phyloP scores from a whole-genome alignment of 2,113 vertebrate species.

The Dendropsophus ebraccatus region DNA sequence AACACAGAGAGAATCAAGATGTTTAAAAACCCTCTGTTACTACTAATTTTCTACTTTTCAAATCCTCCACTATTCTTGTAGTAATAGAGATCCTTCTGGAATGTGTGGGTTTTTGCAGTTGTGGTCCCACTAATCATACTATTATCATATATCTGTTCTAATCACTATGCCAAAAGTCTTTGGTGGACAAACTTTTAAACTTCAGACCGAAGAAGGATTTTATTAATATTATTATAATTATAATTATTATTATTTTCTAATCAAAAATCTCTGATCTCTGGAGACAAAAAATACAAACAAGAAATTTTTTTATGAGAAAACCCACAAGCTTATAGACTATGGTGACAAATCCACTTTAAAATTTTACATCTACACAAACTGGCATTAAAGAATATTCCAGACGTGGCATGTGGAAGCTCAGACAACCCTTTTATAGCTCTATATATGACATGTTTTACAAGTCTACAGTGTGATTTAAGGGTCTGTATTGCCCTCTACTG shows the following conservation, averaged over 20 bases:
- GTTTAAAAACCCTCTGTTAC: neutral
- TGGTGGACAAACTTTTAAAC: neutral
- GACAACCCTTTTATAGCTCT: neutral
- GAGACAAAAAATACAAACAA: neutral
- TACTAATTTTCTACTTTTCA: neutral
- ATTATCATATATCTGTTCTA: neutral
- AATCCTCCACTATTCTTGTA: neutral
- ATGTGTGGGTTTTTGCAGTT: too few species aligned
- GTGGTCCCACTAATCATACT: too few species aligned
- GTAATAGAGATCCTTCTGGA: neutral
- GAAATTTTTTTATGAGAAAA: neutral
- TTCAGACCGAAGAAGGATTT: too few species aligned
- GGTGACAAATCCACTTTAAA: neutral
- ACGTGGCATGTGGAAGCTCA: neutral
- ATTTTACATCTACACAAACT: neutral
- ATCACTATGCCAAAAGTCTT: neutral
- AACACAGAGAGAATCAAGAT: neutral
- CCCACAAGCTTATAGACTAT: neutral
- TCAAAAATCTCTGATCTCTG: neutral
- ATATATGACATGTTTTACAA: neutral
- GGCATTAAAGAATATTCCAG: neutral
- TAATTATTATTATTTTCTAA: too few species aligned
- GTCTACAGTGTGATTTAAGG: constrained; percentile 6
- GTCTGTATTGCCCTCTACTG: constrained; percentile 24
- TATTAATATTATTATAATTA: too few species aligned